Conservation (phyloP, 2,888 invertebrate genomes). For the Cheilosia vernalis region DNA sequence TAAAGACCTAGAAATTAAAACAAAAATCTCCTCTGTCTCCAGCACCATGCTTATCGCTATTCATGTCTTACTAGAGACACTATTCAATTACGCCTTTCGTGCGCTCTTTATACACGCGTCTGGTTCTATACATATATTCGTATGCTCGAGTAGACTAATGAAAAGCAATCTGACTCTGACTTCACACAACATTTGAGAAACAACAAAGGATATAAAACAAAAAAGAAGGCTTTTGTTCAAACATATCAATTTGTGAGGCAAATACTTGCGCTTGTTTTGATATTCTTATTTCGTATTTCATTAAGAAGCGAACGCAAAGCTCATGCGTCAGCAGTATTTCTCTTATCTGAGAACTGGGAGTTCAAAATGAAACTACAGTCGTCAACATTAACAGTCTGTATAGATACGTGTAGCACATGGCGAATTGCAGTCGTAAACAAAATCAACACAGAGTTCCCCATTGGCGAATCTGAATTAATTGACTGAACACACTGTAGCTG, state of each 20-base stretch:
- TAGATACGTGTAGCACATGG: conserved; percentile 61
- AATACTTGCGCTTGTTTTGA: conserved; percentile 42
- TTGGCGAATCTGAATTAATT: conserved; percentile 61
- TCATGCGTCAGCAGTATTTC: conserved; percentile 59
- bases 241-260: conserved; percentile 54
- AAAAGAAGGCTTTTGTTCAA: conserved; percentile 44
- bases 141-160: background rate
- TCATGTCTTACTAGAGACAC: background rate
- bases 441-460: conserved; percentile 39
- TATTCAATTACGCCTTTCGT: conserved; percentile 46
- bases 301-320: conserved; percentile 33
- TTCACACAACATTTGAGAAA: conserved; percentile 40
- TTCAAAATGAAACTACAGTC: conserved; percentile 29
- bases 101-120: conserved; percentile 31
- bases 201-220: conserved; percentile 16
- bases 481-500: conserved; percentile 47
- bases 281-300: conserved; percentile 53
- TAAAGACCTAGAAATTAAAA: no score
- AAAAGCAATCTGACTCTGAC: conserved; percentile 21
- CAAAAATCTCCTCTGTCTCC: no score
- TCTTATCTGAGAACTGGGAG: conserved; percentile 47
- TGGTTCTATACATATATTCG: background rate
- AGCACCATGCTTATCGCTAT: background rate
- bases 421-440: conserved; percentile 66
- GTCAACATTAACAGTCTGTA: conserved; percentile 1